These are phyloP conservation scores for Hipparchia semele DNA, from an alignment of 2,888 invertebrate genomes.

Conservation along the genomic window DNA sequence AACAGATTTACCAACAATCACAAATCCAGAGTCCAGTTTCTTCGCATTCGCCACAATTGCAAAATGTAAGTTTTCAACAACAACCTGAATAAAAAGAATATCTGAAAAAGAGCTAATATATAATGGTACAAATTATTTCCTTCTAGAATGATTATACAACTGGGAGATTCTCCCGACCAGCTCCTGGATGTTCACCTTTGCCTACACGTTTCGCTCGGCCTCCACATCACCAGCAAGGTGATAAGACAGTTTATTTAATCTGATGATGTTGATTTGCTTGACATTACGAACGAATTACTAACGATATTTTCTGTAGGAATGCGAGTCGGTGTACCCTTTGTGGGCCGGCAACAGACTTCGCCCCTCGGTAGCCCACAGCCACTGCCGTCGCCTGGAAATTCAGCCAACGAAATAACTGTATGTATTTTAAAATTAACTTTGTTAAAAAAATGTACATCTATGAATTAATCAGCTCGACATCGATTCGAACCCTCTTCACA, in stretches of 20 bases:
- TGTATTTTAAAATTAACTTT: slow-evolving; percentile 44
- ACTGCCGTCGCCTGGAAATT: slow-evolving; percentile 75
- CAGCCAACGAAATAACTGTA: slow-evolving; percentile 71
- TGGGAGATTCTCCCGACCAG: slow-evolving; percentile 72
- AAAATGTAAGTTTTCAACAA: slow-evolving; percentile 60
- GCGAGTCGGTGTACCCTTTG: slow-evolving; percentile 74
- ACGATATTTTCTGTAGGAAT: slow-evolving; percentile 56
- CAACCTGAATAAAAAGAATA: neutral
- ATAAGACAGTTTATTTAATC: neutral
- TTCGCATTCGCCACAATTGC: slow-evolving; percentile 77
- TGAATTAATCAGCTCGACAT: neutral
- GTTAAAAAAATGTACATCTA: neutral
- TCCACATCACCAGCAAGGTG: slow-evolving; percentile 76
- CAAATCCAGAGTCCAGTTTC: slow-evolving; percentile 78
- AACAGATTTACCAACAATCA: slow-evolving; percentile 77
- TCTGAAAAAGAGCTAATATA: neutral
- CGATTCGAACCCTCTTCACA: too few relatives aligned
- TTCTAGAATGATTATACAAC: slow-evolving; percentile 63
- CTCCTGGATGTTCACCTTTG: slow-evolving; percentile 72
- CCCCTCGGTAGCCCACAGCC: slow-evolving; percentile 80
- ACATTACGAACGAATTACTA: neutral
- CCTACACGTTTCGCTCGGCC: slow-evolving; percentile 74
- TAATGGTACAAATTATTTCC: slow-evolving; percentile 4
- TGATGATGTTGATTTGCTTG: neutral
- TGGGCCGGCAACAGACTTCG: slow-evolving; percentile 73